Evolutionary conservation across 2,888 invertebrate genomes (phyloP).

Genomic region (Choreutis nemorana): DNA sequence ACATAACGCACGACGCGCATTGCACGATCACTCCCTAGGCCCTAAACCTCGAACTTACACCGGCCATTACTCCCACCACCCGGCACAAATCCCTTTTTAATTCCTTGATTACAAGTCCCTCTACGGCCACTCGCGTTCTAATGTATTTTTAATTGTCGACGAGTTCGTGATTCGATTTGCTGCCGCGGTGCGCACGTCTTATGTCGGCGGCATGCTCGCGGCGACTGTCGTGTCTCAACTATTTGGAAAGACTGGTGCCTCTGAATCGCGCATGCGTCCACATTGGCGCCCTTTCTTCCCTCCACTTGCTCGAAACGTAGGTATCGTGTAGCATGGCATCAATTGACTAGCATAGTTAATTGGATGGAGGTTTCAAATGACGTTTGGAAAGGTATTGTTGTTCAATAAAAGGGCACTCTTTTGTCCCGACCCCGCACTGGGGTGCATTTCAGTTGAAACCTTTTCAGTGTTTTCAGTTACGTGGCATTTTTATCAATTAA

Average conservation of each 20-base stretch:
- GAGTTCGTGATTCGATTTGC: constrained; percentile 8
- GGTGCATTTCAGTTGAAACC: too few relatives aligned
- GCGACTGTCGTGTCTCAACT: constrained; percentile 45
- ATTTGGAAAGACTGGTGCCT: constrained; percentile 32
- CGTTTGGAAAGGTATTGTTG: constrained; percentile 1
- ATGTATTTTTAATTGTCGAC: constrained; percentile 21
- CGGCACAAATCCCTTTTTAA: constrained; percentile 7
- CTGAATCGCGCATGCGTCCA: constrained; percentile 36
- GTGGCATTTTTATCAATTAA: too few relatives aligned
- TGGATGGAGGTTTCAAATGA: constrained; percentile 22
- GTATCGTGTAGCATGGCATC: constrained; percentile 48
- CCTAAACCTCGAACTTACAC: constrained; percentile 14
- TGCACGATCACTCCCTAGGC: constrained; percentile 36
- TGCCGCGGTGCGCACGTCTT: constrained; percentile 19
- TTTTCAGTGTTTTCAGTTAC: too few relatives aligned
- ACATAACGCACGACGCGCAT: constrained; percentile 54
- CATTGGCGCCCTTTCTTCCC: constrained; percentile 60
- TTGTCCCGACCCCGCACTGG: too few relatives aligned
- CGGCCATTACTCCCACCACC: constrained; percentile 3
- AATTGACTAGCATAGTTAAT: constrained; percentile 58
- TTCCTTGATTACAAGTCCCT: constrained; percentile 3
- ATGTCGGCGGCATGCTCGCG: constrained; percentile 23
- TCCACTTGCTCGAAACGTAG: constrained; percentile 35
- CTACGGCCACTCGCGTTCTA: constrained; percentile 22
- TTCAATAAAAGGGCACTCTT: not conserved